A percentile compares a stretch with the other conserved stretches of the same genome.
These are phyloP conservation scores for Crotalus helleri DNA, from an alignment of 2,113 vertebrate species.

Conservation along the genomic window DNA sequence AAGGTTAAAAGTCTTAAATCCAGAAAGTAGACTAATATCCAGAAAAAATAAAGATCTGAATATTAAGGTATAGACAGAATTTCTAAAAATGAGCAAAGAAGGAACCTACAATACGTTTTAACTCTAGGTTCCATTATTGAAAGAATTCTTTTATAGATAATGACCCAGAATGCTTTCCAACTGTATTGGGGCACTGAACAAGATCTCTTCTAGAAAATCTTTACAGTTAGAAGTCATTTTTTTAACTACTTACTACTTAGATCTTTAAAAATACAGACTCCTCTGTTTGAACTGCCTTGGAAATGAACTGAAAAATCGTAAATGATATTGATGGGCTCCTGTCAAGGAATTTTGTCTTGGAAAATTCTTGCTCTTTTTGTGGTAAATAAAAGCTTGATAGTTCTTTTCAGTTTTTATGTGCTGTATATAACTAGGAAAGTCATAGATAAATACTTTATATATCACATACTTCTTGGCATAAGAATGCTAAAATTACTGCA, in stretches of 20 bases:
- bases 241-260: not conserved
- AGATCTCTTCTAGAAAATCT: too few relatives aligned
- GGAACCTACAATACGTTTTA: not conserved
- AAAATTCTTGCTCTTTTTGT: not conserved
- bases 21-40: not conserved
- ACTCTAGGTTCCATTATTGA: not conserved
- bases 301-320: not conserved
- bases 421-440: not conserved
- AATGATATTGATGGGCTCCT: not conserved
- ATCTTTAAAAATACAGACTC: not conserved
- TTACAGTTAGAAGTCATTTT: not conserved
- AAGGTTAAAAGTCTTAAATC: not conserved
- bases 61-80: not conserved
- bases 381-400: not conserved
- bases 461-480: not conserved
- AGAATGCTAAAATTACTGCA: slow-evolving; percentile 1
- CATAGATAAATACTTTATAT: not conserved
- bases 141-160: not conserved
- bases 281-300: not conserved
- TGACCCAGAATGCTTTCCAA: not conserved
- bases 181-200: not conserved
- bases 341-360: not conserved
- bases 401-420: not conserved
- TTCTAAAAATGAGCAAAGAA: not conserved
- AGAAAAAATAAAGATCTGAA: not conserved